phyloP scores from a whole-genome alignment of 2,797 vertebrate species.

The Cynodonichthys magdalenae region DNA sequence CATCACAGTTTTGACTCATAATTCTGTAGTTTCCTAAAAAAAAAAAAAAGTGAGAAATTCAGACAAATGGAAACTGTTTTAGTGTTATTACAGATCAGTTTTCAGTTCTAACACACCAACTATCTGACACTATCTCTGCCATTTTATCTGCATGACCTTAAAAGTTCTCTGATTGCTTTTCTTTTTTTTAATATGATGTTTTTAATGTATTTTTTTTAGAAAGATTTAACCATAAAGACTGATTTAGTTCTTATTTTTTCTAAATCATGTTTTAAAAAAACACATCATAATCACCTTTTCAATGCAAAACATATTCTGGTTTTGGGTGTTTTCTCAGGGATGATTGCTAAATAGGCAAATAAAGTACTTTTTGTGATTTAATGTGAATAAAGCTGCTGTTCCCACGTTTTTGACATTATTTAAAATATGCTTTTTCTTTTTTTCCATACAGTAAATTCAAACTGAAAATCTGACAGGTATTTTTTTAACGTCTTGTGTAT shows the following conservation, averaged over 20 bases:
- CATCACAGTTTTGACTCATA: neutral
- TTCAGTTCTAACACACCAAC: neutral
- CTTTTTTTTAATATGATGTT: neutral
- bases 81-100: neutral
- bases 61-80: slow-evolving; percentile 7
- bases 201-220: neutral
- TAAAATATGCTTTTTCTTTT: neutral
- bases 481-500: neutral
- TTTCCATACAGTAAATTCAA: neutral
- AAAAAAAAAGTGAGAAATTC: slow-evolving; percentile 1
- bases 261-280: neutral
- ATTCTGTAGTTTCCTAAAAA: neutral
- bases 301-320: neutral
- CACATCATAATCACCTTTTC: neutral
- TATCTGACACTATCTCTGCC: slow-evolving; percentile 49
- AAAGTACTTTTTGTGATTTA: too few species aligned
- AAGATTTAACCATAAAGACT: slow-evolving; percentile 2
- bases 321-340: neutral
- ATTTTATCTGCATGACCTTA: slow-evolving; percentile 1
- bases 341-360: too few species aligned
- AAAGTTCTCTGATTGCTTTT: slow-evolving; percentile 29
- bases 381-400: slow-evolving; percentile 24
- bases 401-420: neutral
- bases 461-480: neutral
- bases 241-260: slow-evolving; percentile 30